A percentile compares a stretch with the other conserved stretches of the same genome.
Conservation (phyloP, 2,888 invertebrate genomes). For the Eugnorisma glareosa region DNA sequence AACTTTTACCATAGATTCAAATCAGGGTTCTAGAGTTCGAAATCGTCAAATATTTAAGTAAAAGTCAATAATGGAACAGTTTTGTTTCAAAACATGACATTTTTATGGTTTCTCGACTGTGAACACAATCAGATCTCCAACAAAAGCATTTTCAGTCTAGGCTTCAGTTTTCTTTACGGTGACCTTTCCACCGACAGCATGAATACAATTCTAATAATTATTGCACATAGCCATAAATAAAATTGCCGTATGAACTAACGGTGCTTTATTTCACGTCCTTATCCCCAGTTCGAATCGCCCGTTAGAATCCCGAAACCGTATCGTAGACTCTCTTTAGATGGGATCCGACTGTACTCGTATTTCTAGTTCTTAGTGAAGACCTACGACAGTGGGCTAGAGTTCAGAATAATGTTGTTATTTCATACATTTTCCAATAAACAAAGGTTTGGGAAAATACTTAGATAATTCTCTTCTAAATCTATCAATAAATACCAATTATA, state of each 20-base stretch:
- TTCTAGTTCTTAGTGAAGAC: slow-evolving; percentile 56
- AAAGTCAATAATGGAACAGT: neutral
- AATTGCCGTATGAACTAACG: slow-evolving; percentile 50
- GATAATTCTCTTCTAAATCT: too few species aligned
- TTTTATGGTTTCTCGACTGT: neutral
- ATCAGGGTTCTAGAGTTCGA: neutral
- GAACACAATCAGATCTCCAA: neutral
- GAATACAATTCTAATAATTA: neutral
- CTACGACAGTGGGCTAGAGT: too few species aligned
- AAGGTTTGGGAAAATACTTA: neutral
- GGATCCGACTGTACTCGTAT: slow-evolving; percentile 75
- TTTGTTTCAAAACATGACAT: neutral
- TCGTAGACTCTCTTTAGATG: slow-evolving; percentile 83
- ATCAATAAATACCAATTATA: neutral
- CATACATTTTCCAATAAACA: neutral
- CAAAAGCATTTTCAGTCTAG: neutral
- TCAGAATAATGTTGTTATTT: too few species aligned
- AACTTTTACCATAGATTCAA: neutral
- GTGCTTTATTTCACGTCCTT: slow-evolving; percentile 61
- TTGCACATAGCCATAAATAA: slow-evolving; percentile 23
- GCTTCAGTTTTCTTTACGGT: neutral
- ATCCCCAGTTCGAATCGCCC: slow-evolving; percentile 68
- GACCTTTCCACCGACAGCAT: neutral
- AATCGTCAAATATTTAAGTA: neutral
- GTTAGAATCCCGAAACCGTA: slow-evolving; percentile 73